Percentiles rank a stretch among this genome's conserved stretches.
Conservation (phyloP, 2,888 invertebrate species). For the Caenorhabditis japonica region DNA sequence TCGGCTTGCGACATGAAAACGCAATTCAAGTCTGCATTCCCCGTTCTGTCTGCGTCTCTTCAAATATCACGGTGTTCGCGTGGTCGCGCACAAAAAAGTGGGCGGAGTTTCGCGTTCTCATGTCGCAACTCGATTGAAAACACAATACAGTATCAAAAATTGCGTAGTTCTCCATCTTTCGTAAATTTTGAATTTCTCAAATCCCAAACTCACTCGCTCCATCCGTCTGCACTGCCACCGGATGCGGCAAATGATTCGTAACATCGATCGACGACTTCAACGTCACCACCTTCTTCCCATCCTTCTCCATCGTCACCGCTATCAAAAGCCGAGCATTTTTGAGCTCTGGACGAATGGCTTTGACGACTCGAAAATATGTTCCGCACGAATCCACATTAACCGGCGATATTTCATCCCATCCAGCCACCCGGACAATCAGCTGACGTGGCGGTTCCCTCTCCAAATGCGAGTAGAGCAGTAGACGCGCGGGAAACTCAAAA, state of each 20-base stretch:
- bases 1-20: too few species aligned
- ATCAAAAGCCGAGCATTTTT: constrained; percentile 87
- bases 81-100: too few species aligned
- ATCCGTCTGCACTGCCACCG: constrained; percentile 58
- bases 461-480: constrained; percentile 61
- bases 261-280: constrained; percentile 90
- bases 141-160: too few species aligned
- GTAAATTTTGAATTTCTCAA: too few species aligned
- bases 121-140: too few species aligned
- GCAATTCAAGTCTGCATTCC: too few species aligned
- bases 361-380: constrained; percentile 84
- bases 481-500: constrained; percentile 84
- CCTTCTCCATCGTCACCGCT: constrained; percentile 91
- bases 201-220: constrained; percentile 45
- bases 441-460: constrained; percentile 80
- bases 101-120: too few species aligned
- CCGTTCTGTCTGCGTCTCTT: too few species aligned
- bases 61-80: too few species aligned
- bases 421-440: constrained; percentile 89
- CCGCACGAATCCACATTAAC: constrained; percentile 96
- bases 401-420: constrained; percentile 89
- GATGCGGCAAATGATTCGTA: constrained; percentile 61
- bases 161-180: too few species aligned
- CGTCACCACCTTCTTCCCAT: constrained; percentile 92
- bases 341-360: constrained; percentile 53